Evolutionary conservation across 2,113 vertebrate genomes (phyloP).

Genomic region (Pelobates fuscus): DNA sequence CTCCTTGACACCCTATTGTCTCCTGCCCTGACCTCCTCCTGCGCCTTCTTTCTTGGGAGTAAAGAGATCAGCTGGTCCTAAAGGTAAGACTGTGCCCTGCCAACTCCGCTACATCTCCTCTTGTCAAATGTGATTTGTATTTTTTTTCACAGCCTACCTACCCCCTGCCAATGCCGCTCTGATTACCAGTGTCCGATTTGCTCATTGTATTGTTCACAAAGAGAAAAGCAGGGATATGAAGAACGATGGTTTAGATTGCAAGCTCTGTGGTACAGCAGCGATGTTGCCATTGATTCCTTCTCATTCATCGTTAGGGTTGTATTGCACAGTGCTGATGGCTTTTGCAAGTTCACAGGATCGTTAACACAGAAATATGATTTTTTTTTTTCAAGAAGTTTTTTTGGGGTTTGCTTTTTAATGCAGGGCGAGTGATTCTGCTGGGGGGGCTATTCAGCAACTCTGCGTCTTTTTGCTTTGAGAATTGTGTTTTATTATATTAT

Average conservation of each 20-base stretch:
- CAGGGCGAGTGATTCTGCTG: no score
- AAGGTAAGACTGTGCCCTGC: neutral
- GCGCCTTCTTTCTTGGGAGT: neutral
- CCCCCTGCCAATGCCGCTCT: neutral
- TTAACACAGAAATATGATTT: no score
- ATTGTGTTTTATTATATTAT: neutral
- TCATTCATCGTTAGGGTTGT: no score
- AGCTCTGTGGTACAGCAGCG: conserved; percentile 13
- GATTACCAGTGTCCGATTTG: neutral
- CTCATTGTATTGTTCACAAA: no score
- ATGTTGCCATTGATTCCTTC: neutral
- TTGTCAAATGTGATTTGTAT: neutral
- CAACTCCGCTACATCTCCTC: neutral
- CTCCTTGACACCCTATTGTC: neutral
- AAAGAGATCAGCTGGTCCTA: neutral
- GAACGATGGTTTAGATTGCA: neutral
- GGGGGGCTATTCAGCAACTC: no score
- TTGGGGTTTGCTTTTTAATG: no score
- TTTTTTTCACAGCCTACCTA: no score
- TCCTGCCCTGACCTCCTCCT: neutral
- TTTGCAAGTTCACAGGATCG: no score
- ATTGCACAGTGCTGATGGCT: no score
- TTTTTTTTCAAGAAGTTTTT: no score
- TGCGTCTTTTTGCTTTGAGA: neutral
- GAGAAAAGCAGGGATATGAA: neutral